Percentiles rank a stretch among this genome's conserved stretches.
Conservation (phyloP, 2,888 invertebrate genomes). For the Hesperia comma region DNA sequence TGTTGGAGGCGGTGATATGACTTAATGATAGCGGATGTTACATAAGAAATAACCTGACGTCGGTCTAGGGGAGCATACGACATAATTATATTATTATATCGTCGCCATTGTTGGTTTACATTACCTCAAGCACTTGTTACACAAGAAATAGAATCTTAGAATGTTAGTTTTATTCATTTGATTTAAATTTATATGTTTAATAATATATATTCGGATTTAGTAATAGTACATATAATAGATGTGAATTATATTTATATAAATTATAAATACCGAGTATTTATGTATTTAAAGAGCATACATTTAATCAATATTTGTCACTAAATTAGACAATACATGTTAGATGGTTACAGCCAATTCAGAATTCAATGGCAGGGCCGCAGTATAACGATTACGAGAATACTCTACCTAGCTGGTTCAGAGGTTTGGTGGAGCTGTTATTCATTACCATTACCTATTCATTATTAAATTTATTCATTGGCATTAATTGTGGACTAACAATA, state of each 20-base stretch:
- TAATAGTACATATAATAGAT: conserved; percentile 18
- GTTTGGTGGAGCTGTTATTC: background rate
- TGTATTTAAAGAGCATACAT: background rate
- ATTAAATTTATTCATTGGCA: background rate
- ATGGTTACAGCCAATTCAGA: background rate
- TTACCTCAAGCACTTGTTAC: conserved; percentile 53
- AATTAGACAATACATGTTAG: background rate
- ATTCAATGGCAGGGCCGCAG: too few relatives aligned
- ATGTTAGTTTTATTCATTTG: conserved; percentile 40
- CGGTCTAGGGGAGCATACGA: conserved; percentile 6
- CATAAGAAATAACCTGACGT: background rate
- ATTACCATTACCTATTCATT: too few relatives aligned
- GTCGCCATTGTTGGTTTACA: conserved; percentile 36
- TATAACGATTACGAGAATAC: background rate
- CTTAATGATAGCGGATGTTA: conserved; percentile 8
- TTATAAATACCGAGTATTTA: conserved; percentile 13
- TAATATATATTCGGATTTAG: conserved; percentile 21
- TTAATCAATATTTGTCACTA: background rate
- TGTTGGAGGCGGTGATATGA: conserved; percentile 35
- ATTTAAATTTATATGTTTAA: conserved; percentile 34
- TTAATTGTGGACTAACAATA: background rate
- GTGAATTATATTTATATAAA: conserved; percentile 34
- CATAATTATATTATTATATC: conserved; percentile 35
- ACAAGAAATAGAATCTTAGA: conserved; percentile 44
- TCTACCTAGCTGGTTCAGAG: background rate